phyloP scores from a whole-genome alignment of 53 echinoderm and acorn worm species.

The Echinarachnius parma region DNA sequence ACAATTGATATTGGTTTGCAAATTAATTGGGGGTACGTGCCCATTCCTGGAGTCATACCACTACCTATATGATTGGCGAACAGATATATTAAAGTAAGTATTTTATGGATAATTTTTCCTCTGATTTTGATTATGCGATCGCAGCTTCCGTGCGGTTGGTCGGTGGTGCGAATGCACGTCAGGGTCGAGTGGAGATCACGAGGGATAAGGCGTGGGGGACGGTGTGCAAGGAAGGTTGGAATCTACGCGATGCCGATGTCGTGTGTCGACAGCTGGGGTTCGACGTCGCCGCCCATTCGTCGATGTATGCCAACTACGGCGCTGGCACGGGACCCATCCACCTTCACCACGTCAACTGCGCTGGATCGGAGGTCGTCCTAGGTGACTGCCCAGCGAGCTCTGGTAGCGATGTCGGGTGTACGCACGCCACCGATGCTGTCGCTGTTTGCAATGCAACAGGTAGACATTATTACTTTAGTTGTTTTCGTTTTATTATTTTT shows the following conservation, averaged over 20 bases:
- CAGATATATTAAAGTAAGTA: no score
- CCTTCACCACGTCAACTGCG: constrained; percentile 26
- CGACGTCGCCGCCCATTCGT: constrained; percentile 10
- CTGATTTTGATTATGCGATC: no score
- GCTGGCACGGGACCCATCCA: constrained; percentile 23
- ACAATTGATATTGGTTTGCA: no score
- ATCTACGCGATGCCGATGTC: constrained; percentile 21
- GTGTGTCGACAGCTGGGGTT: constrained; percentile 48
- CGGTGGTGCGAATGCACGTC: constrained; percentile 15
- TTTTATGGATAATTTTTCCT: no score
- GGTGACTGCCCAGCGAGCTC: constrained; percentile 14
- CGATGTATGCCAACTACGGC: not conserved
- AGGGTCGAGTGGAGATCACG: constrained; percentile 24
- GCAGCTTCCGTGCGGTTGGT: constrained; percentile 26
- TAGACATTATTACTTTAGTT: no score
- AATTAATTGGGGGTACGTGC: no score
- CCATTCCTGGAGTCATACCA: no score
- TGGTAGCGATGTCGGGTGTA: not conserved
- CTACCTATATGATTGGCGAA: no score
- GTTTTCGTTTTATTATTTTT: no score
- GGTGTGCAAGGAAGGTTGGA: constrained; percentile 41
- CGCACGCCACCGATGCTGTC: constrained; percentile 17
- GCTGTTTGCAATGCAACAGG: constrained; percentile 30
- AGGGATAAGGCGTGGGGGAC: constrained; percentile 26
- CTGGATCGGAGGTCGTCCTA: not conserved